Evolutionary conservation across 2,113 vertebrate species (phyloP).

Genomic region (Phoxinus phoxinus): DNA sequence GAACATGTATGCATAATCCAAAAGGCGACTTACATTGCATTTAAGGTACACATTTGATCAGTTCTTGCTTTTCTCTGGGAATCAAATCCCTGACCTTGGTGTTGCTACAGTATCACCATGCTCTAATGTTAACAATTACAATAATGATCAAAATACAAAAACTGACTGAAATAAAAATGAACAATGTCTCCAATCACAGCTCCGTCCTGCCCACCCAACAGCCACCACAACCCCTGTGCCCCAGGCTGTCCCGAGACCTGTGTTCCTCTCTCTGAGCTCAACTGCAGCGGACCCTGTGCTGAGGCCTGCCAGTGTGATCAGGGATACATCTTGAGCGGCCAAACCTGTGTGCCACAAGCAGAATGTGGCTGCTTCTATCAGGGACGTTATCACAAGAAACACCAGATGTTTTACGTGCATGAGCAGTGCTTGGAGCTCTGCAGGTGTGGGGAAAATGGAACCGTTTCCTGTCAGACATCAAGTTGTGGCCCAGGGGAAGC

Average conservation of each 20-base stretch:
- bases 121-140: not conserved
- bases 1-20: too few species aligned
- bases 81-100: not conserved
- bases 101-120: not conserved
- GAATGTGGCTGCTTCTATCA: constrained; percentile 79
- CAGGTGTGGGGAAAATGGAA: constrained; percentile 68
- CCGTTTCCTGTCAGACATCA: constrained; percentile 61
- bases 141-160: not conserved
- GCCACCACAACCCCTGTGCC: constrained; percentile 77
- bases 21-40: too few species aligned
- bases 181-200: constrained; percentile 65
- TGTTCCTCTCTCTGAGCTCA: constrained; percentile 31
- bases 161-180: not conserved
- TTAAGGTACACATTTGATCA: too few species aligned
- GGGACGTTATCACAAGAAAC: constrained; percentile 74
- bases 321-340: constrained; percentile 73
- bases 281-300: constrained; percentile 67
- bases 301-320: constrained; percentile 81
- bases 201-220: constrained; percentile 73
- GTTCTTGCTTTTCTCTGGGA: not conserved
- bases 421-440: constrained; percentile 66
- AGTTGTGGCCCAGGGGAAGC: constrained; percentile 64
- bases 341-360: constrained; percentile 71
- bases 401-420: constrained; percentile 68
- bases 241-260: constrained; percentile 73